Evolutionary conservation across 2,113 vertebrate genomes (phyloP).

Genomic region (Erythrocercus mccallii): DNA sequence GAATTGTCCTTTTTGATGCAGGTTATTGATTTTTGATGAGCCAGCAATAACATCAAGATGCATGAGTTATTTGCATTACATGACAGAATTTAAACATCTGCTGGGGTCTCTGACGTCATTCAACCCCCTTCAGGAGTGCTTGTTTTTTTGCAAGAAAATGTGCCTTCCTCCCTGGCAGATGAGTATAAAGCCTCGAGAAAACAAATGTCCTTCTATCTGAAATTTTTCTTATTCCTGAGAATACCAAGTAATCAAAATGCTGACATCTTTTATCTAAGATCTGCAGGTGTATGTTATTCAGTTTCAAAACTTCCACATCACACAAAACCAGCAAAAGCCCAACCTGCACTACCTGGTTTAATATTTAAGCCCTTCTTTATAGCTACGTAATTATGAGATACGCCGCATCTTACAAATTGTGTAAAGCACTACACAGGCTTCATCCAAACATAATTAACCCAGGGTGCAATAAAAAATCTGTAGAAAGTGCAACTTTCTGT

Average conservation of each 20-base stretch:
- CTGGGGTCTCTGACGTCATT: background rate
- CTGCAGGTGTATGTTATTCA: background rate
- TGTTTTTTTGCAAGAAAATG: background rate
- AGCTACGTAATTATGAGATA: background rate
- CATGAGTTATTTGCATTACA: background rate
- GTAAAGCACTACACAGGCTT: background rate
- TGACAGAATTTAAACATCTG: background rate
- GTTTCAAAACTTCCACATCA: background rate
- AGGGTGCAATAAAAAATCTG: background rate
- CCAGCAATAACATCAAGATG: background rate
- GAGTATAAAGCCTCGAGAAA: background rate
- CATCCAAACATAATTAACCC: background rate
- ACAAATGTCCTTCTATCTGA: background rate
- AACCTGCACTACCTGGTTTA: background rate
- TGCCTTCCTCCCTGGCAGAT: background rate
- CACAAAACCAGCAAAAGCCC: background rate
- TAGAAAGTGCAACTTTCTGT: background rate
- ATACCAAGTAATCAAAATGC: background rate
- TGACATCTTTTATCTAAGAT: background rate
- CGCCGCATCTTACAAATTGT: background rate
- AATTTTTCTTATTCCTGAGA: background rate
- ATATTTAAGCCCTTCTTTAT: background rate
- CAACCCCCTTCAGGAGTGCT: background rate
- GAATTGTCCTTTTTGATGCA: background rate
- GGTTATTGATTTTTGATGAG: background rate